phyloP scores from a whole-genome alignment of 1,140 invertebrate species.

The silkworm (Bombyx mori) region ASM3026992v2 NC_085110.1:14262501-14263000 shows the following conservation, averaged over 20 bases:
- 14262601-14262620: neutral
- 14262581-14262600: constrained; percentile 9
- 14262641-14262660: no score
- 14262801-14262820: constrained; percentile 92
- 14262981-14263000: constrained; percentile 8
- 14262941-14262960: no score
- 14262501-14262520: constrained; percentile 86
- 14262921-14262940: neutral
- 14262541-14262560: constrained; percentile 79
- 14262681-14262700: neutral
- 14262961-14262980: no score
- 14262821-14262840: constrained; percentile 98
- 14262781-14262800: constrained; percentile 92
- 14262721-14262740: constrained; percentile 94
- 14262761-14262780: constrained; percentile 93
- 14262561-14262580: constrained; percentile 75
- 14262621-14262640: no score
- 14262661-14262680: neutral
- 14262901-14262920: no score
- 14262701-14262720: constrained; percentile 76
- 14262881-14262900: constrained; percentile 90
- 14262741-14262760: constrained; percentile 93
- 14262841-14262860: constrained; percentile 94
- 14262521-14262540: constrained; percentile 85
- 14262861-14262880: constrained; percentile 96